Conservation (phyloP, 1,140 invertebrate genomes). For the Hydropsyche tenuis region DNA sequence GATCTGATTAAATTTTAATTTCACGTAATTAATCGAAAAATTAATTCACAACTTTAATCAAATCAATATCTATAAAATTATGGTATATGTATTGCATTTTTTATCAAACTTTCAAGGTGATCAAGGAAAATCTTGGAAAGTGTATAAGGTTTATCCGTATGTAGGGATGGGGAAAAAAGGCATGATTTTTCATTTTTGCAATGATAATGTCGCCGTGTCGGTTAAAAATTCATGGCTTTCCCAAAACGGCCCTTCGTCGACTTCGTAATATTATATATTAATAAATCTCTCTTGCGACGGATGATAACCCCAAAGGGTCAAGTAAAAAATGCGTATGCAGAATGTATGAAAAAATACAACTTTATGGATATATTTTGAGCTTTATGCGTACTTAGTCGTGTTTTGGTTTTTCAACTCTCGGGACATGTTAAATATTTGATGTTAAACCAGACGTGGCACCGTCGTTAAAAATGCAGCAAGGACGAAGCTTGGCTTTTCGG, state of each 20-base stretch:
- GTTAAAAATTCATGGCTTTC: too few species aligned
- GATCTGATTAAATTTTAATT: neutral
- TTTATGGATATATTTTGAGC: neutral
- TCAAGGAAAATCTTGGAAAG: neutral
- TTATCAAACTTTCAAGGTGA: neutral
- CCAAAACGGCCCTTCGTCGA: too few species aligned
- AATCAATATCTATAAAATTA: too few species aligned
- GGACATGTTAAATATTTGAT: conserved; percentile 21
- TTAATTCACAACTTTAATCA: too few species aligned
- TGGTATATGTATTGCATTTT: too few species aligned
- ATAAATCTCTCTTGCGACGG: neutral
- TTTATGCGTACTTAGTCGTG: neutral
- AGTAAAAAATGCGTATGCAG: neutral
- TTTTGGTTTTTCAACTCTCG: conserved; percentile 1
- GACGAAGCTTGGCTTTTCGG: neutral
- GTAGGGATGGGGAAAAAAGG: too few species aligned
- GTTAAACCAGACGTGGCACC: neutral
- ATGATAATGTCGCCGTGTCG: too few species aligned
- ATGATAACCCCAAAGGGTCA: neutral
- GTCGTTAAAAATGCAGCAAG: conserved; percentile 10
- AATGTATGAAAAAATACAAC: neutral
- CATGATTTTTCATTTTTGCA: too few species aligned
- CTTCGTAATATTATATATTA: neutral
- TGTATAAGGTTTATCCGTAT: too few species aligned
- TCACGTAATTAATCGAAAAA: too few species aligned